Conservation (phyloP, 2,113 vertebrate species). For the Melospiza melodia region DNA sequence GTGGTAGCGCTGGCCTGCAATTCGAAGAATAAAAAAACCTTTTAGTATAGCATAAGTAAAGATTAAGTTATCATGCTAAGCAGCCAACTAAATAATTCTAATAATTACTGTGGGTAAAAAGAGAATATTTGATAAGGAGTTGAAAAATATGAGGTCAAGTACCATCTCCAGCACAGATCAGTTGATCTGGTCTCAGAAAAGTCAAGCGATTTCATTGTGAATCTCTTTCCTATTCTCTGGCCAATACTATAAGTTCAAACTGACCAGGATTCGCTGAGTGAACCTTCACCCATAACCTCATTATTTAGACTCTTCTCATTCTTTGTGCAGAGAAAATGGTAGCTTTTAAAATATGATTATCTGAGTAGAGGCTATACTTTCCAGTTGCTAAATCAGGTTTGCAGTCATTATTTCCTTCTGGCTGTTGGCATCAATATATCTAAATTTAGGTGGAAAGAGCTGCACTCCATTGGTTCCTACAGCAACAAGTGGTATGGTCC, state of each 20-base stretch:
- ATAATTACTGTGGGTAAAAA: neutral
- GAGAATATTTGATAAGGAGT: neutral
- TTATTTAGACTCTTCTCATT: neutral
- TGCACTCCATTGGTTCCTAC: neutral
- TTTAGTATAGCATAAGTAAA: neutral
- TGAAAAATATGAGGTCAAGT: neutral
- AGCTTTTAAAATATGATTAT: neutral
- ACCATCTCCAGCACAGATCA: neutral
- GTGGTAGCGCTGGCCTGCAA: neutral
- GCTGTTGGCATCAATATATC: fast-evolving
- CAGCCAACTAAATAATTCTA: neutral
- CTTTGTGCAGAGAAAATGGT: neutral
- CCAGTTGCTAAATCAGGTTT: neutral
- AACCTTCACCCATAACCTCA: neutral
- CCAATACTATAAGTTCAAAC: neutral
- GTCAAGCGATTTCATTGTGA: neutral
- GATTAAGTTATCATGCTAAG: neutral
- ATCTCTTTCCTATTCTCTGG: neutral
- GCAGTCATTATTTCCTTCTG: neutral
- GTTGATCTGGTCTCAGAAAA: neutral
- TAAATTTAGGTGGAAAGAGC: neutral
- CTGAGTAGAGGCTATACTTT: neutral
- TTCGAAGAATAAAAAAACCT: neutral
- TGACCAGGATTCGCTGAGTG: neutral
- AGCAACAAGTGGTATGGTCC: neutral